Evolutionary conservation across 2,888 invertebrate genomes (phyloP).

Genomic region (Yponomeuta cagnagella): DNA sequence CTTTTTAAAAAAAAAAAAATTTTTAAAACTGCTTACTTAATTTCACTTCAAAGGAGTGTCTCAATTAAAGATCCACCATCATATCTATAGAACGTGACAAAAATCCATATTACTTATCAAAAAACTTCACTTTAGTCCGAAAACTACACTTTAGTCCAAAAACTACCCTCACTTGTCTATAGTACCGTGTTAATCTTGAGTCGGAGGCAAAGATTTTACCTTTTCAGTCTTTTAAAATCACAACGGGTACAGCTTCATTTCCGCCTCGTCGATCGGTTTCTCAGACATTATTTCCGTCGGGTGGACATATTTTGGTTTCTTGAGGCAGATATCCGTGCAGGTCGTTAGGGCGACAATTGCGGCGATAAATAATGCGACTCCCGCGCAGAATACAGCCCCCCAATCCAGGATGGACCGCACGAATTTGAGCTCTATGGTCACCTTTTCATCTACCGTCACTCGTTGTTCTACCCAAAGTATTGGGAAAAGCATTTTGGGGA

Average conservation of each 20-base stretch:
- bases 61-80: background rate
- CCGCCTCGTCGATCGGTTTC: conserved; percentile 52
- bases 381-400: conserved; percentile 54
- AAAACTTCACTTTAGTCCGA: background rate
- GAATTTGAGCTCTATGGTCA: conserved; percentile 70
- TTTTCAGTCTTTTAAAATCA: conserved; percentile 25
- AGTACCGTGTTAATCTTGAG: background rate
- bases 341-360: conserved; percentile 63
- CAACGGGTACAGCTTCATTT: conserved; percentile 51
- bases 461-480: conserved; percentile 87
- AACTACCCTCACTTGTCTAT: background rate
- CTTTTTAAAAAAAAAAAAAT: too few relatives aligned
- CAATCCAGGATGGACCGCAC: conserved; percentile 53
- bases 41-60: background rate
- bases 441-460: conserved; percentile 74
- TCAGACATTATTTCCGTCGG: conserved; percentile 35
- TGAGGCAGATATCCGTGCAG: conserved; percentile 32
- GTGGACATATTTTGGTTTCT: conserved; percentile 36
- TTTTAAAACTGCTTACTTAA: too few relatives aligned
- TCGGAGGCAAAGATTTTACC: background rate
- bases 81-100: background rate
- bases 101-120: background rate
- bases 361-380: conserved; percentile 66
- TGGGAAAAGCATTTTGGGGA: conserved; percentile 83
- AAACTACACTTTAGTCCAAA: background rate